phyloP scores from a whole-genome alignment of 2,797 vertebrate species.

The Champsocephalus esox region DNA sequence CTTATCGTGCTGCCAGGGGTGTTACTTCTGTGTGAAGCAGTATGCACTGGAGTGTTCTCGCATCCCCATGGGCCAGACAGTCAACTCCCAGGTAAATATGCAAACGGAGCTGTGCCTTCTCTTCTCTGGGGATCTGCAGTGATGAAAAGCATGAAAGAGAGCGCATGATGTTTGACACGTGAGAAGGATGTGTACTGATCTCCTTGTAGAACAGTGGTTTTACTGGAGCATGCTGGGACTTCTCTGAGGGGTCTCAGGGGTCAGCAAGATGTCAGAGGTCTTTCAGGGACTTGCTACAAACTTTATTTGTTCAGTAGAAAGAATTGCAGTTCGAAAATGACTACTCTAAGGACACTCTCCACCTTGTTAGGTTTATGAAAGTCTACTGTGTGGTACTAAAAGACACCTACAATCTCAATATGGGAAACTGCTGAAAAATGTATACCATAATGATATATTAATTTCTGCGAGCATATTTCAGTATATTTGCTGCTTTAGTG shows the following conservation, averaged over 20 bases:
- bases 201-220: not conserved
- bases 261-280: not conserved
- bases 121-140: not conserved
- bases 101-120: not conserved
- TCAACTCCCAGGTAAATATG: conserved; percentile 96
- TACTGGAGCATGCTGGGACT: not conserved
- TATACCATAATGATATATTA: not conserved
- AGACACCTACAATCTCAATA: not conserved
- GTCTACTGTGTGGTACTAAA: not conserved
- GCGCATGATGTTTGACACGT: not conserved
- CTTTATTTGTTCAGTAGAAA: not conserved
- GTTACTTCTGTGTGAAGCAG: conserved; percentile 99
- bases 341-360: not conserved
- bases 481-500: not conserved
- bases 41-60: conserved; percentile 97
- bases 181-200: not conserved
- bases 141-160: not conserved
- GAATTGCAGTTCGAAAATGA: not conserved
- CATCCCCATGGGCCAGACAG: conserved; percentile 97
- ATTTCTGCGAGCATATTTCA: not conserved
- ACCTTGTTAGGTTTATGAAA: not conserved
- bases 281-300: not conserved
- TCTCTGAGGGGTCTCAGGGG: not conserved
- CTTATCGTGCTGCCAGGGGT: conserved; percentile 84
- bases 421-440: not conserved